Evolutionary conservation across 2,888 invertebrate species (phyloP).

Genomic region (Dendrolimus pini): DNA sequence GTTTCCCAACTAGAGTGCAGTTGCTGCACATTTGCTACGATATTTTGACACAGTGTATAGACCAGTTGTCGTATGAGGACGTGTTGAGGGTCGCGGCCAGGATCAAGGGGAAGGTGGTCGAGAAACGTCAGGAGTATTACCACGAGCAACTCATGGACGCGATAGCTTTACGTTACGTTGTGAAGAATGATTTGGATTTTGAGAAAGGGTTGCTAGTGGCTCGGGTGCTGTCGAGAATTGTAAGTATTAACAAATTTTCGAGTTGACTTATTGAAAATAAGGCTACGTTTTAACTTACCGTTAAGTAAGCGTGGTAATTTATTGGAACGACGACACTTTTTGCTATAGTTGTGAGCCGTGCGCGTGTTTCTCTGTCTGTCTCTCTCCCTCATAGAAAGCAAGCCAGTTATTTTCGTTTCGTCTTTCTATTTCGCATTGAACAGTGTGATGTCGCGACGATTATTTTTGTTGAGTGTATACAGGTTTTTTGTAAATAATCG

Average conservation of each 20-base stretch:
- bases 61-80: conserved; percentile 59
- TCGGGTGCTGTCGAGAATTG: conserved; percentile 72
- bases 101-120: conserved; percentile 56
- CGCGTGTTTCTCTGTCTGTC: too few species aligned
- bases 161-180: conserved; percentile 66
- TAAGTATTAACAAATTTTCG: conserved; percentile 46
- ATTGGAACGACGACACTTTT: too few species aligned
- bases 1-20: conserved; percentile 55
- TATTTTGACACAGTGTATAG: conserved; percentile 56
- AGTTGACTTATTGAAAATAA: background rate
- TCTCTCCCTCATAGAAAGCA: too few species aligned
- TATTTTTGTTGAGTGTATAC: too few species aligned
- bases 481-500: too few species aligned
- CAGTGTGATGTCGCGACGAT: too few species aligned
- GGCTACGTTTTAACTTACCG: background rate
- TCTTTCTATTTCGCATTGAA: too few species aligned
- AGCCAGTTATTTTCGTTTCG: too few species aligned
- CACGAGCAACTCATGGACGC: conserved; percentile 78
- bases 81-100: conserved; percentile 68
- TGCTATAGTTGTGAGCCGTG: too few species aligned
- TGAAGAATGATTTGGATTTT: conserved; percentile 70
- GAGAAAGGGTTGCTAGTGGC: conserved; percentile 64
- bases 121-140: conserved; percentile 74
- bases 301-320: too few species aligned
- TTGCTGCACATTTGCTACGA: conserved; percentile 71